These are phyloP conservation scores for Synanthedon tipuliformis DNA, from an alignment of 2,888 invertebrate genomes.

Conservation along the genomic window DNA sequence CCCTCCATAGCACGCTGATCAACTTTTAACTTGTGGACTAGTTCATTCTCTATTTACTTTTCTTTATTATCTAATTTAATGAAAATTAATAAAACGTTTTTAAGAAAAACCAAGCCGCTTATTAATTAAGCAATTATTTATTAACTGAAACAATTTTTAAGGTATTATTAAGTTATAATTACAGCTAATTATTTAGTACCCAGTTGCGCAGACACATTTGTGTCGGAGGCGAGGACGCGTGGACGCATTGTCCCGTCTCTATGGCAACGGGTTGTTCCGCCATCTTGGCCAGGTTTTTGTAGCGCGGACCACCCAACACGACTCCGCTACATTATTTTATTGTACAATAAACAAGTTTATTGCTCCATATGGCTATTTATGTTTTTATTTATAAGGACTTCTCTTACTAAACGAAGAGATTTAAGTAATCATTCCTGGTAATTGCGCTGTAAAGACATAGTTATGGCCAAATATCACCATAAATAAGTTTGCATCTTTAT, in stretches of 20 bases:
- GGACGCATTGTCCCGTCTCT: constrained; percentile 21
- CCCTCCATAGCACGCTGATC: too few relatives aligned
- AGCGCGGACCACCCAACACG: constrained; percentile 61
- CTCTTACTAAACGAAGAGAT: constrained; percentile 42
- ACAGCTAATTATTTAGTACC: too few relatives aligned
- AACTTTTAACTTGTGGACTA: too few relatives aligned
- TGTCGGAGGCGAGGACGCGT: not conserved
- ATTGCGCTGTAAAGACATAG: constrained; percentile 7
- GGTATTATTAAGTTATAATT: too few relatives aligned
- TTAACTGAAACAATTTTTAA: too few relatives aligned
- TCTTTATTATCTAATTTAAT: too few relatives aligned
- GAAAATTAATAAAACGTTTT: too few relatives aligned
- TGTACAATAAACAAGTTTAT: constrained; percentile 70
- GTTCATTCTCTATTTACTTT: too few relatives aligned
- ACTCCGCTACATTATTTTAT: constrained; percentile 64
- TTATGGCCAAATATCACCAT: not conserved
- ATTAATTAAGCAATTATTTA: too few relatives aligned
- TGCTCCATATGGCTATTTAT: constrained; percentile 66
- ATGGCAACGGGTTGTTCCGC: constrained; percentile 37
- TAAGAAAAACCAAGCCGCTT: too few relatives aligned
- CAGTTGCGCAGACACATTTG: too few relatives aligned
- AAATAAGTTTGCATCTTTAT: not conserved
- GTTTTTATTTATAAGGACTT: constrained; percentile 64
- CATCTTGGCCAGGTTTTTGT: constrained; percentile 50
- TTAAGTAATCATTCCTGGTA: constrained; percentile 44